These are phyloP conservation scores for Sitodiplosis mosellana DNA, from an alignment of 1,140 invertebrate genomes.

Conservation along the genomic window DNA sequence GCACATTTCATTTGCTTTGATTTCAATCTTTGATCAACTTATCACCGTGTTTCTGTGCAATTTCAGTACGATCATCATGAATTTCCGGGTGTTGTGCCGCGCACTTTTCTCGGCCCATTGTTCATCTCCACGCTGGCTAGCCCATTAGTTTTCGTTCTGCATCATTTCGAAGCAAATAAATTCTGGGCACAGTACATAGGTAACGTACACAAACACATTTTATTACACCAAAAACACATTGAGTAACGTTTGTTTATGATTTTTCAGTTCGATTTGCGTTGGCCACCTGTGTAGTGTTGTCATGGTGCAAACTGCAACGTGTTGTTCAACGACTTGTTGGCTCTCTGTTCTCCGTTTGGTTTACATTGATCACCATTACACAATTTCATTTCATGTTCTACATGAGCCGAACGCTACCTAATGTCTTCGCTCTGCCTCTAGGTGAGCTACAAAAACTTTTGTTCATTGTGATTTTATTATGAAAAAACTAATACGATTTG, in stretches of 20 bases:
- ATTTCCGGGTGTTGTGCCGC: conserved; percentile 95
- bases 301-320: conserved; percentile 53
- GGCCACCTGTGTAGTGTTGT: conserved; percentile 50
- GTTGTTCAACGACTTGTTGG: conserved; percentile 63
- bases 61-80: conserved; percentile 93
- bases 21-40: neutral
- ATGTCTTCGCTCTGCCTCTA: conserved; percentile 83
- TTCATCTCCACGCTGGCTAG: conserved; percentile 58
- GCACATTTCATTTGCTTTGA: neutral
- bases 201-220: conserved; percentile 26
- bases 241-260: conserved; percentile 9
- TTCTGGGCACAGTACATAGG: conserved; percentile 82
- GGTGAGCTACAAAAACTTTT: conserved; percentile 47
- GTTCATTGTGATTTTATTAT: conserved; percentile 15
- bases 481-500: conserved; percentile 1
- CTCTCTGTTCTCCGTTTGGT: conserved; percentile 55
- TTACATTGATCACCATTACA: conserved; percentile 63
- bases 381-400: conserved; percentile 99
- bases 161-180: conserved; percentile 58
- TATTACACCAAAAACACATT: neutral
- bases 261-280: conserved; percentile 67
- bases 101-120: conserved; percentile 90
- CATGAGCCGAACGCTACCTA: conserved; percentile 81
- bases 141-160: conserved; percentile 50
- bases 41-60: neutral